Evolutionary conservation across 2,113 vertebrate species (phyloP).

Genomic region (Toxostoma redivivum): DNA sequence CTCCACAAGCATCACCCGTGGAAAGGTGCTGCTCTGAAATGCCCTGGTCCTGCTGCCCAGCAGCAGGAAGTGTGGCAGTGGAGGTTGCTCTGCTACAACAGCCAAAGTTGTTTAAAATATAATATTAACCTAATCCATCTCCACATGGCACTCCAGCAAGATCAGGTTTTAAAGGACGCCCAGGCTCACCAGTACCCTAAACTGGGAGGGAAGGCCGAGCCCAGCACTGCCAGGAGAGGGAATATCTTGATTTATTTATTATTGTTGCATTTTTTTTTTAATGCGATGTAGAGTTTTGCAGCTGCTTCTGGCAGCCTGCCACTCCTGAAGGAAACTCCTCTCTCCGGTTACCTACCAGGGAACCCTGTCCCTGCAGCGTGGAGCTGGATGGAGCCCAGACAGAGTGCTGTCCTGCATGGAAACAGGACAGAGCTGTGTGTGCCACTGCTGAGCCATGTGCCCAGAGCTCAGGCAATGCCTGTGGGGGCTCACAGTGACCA

Average conservation of each 20-base stretch:
- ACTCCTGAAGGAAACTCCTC: conserved; percentile 48
- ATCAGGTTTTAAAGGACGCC: background rate
- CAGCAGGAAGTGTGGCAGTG: background rate
- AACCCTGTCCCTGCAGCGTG: background rate
- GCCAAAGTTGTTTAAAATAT: background rate
- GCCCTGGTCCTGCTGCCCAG: background rate
- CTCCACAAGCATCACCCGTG: background rate
- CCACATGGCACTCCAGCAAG: background rate
- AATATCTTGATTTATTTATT: background rate
- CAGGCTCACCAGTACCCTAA: background rate
- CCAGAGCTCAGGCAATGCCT: background rate
- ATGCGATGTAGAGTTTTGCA: conserved; percentile 24
- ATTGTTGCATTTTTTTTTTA: background rate
- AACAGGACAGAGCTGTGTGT: background rate
- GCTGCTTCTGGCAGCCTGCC: conserved; percentile 50
- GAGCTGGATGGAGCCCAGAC: background rate
- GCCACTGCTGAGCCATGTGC: accelerated
- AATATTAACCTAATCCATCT: background rate
- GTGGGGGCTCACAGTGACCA: background rate
- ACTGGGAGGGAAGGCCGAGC: background rate
- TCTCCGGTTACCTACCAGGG: conserved; percentile 38
- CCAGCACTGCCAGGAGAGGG: background rate
- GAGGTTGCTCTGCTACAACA: background rate
- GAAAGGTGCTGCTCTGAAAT: background rate
- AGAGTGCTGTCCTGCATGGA: accelerated